Evolutionary conservation across 2,113 vertebrate species (phyloP).

Genomic region (Silurus meridionalis): DNA sequence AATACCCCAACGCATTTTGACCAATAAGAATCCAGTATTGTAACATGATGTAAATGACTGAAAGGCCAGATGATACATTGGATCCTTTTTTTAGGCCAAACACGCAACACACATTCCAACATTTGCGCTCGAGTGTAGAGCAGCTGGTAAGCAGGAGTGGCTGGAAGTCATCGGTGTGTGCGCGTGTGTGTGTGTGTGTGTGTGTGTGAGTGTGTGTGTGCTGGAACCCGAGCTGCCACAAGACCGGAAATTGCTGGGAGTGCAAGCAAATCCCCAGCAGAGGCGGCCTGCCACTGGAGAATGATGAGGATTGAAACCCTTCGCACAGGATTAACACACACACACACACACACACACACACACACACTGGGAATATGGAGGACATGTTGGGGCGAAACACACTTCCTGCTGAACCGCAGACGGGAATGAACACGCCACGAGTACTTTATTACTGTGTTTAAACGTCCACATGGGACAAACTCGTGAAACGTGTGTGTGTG

Average conservation of each 20-base stretch:
- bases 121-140: conserved; percentile 22
- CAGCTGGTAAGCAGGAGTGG: conserved; percentile 25
- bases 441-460: neutral
- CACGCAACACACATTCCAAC: conserved; percentile 10
- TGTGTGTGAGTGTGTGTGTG: conserved; percentile 24
- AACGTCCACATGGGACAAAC: neutral
- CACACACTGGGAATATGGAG: conserved; percentile 56
- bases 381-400: conserved; percentile 55
- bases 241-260: conserved; percentile 51
- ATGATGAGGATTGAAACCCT: conserved; percentile 82
- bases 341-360: conserved; percentile 25
- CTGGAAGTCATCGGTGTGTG: conserved; percentile 12
- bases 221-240: conserved; percentile 49
- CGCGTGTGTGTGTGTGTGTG: conserved; percentile 26
- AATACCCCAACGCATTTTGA: neutral
- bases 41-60: neutral
- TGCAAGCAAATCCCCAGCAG: conserved; percentile 72
- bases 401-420: conserved; percentile 18
- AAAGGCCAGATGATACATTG: neutral
- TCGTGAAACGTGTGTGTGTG: neutral
- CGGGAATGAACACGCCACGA: neutral
- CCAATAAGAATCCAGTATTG: neutral
- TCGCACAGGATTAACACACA: conserved; percentile 80
- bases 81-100: conserved; percentile 12
- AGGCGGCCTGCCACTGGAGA: conserved; percentile 73